Evolutionary conservation across 2,113 vertebrate genomes (phyloP).

Genomic region (Crotalus helleri): DNA sequence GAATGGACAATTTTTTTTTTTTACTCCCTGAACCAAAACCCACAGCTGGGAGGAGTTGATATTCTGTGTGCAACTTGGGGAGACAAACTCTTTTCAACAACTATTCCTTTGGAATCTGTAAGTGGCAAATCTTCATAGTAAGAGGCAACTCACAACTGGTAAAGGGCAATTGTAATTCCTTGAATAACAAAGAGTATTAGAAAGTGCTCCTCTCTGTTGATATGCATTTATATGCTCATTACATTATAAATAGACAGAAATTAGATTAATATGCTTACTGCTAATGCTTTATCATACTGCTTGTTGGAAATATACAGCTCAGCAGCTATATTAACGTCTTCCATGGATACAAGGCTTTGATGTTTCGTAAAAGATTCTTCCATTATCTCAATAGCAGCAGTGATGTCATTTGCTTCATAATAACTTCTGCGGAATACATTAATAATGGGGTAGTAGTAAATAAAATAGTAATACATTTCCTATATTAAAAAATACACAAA

Average conservation of each 20-base stretch:
- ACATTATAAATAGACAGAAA: background rate
- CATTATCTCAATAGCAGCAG: slow-evolving; percentile 86
- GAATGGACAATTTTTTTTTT: too few species aligned
- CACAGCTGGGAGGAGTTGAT: background rate
- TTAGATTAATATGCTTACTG: slow-evolving; percentile 68
- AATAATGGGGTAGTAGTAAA: fast-evolving
- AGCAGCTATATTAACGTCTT: slow-evolving; percentile 91
- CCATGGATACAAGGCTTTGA: slow-evolving; percentile 84
- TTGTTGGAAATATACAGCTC: slow-evolving; percentile 90
- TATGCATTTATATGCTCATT: background rate
- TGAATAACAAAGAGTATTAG: background rate
- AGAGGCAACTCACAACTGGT: background rate
- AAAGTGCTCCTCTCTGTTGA: background rate
- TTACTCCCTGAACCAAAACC: background rate
- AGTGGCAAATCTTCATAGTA: background rate
- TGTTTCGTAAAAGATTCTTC: slow-evolving; percentile 88
- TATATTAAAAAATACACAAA: background rate
- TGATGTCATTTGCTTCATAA: slow-evolving; percentile 88
- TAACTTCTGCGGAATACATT: slow-evolving; percentile 79
- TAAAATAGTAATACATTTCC: background rate
- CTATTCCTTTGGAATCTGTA: background rate
- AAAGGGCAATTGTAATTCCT: background rate
- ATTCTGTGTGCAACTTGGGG: background rate
- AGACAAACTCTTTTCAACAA: background rate
- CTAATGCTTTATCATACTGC: slow-evolving; percentile 83